Evolutionary conservation across 2,888 invertebrate genomes (phyloP).

Genomic region (Tachystola acroxantha): DNA sequence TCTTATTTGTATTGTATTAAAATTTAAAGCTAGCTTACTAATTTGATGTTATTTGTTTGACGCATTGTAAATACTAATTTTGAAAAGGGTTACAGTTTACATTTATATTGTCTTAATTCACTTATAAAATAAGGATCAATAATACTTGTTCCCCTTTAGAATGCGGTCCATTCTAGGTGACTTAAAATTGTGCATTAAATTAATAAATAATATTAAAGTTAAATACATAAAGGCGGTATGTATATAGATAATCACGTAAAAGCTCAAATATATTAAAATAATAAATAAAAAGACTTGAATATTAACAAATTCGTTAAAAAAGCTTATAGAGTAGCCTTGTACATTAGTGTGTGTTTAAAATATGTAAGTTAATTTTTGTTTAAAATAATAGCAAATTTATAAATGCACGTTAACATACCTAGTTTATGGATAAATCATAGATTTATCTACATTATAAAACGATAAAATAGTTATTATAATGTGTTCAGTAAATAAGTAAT

Average conservation of each 20-base stretch:
- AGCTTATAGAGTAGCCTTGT: slow-evolving; percentile 63
- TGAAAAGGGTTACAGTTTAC: slow-evolving; percentile 19
- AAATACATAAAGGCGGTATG: slow-evolving; percentile 44
- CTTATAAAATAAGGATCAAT: slow-evolving; percentile 21
- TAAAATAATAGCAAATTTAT: slow-evolving; percentile 37
- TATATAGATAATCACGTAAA: slow-evolving; percentile 66
- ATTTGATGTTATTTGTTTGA: slow-evolving; percentile 14
- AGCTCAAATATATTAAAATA: slow-evolving; percentile 71
- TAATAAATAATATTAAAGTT: slow-evolving; percentile 53
- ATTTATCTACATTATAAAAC: slow-evolving; percentile 39
- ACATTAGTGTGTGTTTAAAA: slow-evolving; percentile 53
- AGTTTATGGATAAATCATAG: slow-evolving; percentile 39
- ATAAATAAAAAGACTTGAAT: slow-evolving; percentile 67
- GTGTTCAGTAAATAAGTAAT: slow-evolving; percentile 59
- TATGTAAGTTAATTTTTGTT: slow-evolving; percentile 25
- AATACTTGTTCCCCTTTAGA: slow-evolving; percentile 55
- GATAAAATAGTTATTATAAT: slow-evolving; percentile 45
- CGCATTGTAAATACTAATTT: slow-evolving; percentile 6
- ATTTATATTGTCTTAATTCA: slow-evolving; percentile 16
- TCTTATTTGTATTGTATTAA: slow-evolving; percentile 11
- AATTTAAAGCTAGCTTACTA: slow-evolving; percentile 13
- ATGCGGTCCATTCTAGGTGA: slow-evolving; percentile 76
- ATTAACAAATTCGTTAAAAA: slow-evolving; percentile 54
- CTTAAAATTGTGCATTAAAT: slow-evolving; percentile 75
- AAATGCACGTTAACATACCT: slow-evolving; percentile 43